phyloP scores from a whole-genome alignment of 2,797 vertebrate genomes.

The Sebastes ruberrimus region DNA sequence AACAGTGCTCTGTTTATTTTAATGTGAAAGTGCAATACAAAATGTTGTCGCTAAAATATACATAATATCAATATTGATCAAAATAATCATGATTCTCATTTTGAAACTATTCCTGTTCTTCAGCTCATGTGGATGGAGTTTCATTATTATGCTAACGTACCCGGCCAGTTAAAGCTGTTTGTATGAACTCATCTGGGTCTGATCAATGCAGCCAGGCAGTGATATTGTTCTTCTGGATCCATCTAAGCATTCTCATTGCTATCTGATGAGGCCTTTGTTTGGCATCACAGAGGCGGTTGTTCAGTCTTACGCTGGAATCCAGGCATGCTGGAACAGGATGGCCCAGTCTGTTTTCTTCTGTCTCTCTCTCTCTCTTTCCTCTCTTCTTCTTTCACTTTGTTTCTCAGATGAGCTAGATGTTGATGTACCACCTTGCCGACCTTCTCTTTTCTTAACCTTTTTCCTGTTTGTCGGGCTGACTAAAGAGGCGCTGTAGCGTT shows the following conservation, averaged over 20 bases:
- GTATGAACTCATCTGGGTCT: background rate
- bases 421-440: background rate
- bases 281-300: constrained; percentile 57
- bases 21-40: no score
- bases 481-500: background rate
- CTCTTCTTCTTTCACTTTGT: background rate
- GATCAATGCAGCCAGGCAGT: background rate
- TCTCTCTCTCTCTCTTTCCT: background rate
- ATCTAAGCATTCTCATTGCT: constrained; percentile 24
- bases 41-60: no score
- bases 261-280: constrained; percentile 65
- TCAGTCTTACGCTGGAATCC: constrained; percentile 62
- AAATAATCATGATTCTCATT: no score
- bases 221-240: constrained; percentile 30
- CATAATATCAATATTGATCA: no score
- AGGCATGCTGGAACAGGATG: constrained; percentile 64
- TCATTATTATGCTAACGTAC: background rate
- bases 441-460: background rate
- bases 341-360: constrained; percentile 7
- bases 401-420: background rate
- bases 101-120: background rate
- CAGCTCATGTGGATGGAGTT: background rate
- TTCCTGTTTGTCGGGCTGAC: background rate
- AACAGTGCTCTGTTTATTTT: no score
- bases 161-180: background rate